Evolutionary conservation across 1,140 invertebrate genomes (phyloP).

Genomic region (Paramacrobiotus metropolitanus): DNA sequence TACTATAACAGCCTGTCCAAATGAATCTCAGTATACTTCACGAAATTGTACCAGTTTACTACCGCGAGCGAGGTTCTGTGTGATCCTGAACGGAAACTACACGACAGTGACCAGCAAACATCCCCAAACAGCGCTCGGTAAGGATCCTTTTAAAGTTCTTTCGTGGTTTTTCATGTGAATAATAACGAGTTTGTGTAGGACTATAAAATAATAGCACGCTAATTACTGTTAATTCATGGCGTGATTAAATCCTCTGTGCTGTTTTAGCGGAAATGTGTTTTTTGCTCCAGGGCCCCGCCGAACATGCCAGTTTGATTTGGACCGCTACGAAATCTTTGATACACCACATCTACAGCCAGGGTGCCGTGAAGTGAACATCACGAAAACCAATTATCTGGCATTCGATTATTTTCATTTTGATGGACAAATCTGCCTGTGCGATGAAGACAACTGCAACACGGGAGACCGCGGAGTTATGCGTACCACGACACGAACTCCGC

Average conservation of each 20-base stretch:
- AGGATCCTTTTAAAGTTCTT: too few species aligned
- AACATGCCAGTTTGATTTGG: background rate
- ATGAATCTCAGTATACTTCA: background rate
- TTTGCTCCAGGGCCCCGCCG: background rate
- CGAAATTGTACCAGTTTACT: background rate
- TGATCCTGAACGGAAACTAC: background rate
- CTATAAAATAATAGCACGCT: too few species aligned
- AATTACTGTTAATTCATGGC: too few species aligned
- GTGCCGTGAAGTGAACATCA: background rate
- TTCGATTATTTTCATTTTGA: background rate
- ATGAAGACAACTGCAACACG: background rate
- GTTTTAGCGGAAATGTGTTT: background rate
- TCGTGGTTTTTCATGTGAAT: too few species aligned
- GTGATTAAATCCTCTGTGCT: background rate
- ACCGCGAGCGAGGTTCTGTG: background rate
- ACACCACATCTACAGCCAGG: background rate
- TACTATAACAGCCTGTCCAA: background rate
- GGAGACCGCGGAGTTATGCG: background rate
- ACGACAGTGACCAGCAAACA: background rate
- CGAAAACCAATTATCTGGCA: background rate
- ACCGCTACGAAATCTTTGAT: background rate
- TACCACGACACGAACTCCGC: too few species aligned
- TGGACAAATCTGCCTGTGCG: slow-evolving; percentile 1
- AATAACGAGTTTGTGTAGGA: too few species aligned
- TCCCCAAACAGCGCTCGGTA: background rate